Conservation (phyloP, 2,888 invertebrate genomes). For the Drosophila pegasa region DNA sequence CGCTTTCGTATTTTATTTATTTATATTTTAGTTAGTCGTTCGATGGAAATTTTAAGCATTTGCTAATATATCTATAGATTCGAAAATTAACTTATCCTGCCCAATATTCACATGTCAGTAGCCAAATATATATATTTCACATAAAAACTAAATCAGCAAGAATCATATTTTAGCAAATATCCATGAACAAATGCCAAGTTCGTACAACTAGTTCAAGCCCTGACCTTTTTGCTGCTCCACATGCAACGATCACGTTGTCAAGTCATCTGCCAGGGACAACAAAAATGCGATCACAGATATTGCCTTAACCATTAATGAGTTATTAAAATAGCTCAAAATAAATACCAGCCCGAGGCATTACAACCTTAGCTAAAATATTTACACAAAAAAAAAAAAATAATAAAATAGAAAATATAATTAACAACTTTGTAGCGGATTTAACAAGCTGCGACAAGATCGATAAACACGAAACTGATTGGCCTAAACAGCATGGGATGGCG, state of each 20-base stretch:
- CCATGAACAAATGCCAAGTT: not conserved
- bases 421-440: conserved; percentile 43
- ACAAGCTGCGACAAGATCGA: conserved; percentile 34
- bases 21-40: too few relatives aligned
- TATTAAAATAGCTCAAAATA: not conserved
- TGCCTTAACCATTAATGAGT: not conserved
- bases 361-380: conserved; percentile 5
- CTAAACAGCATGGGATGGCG: not conserved
- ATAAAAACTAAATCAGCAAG: too few relatives aligned
- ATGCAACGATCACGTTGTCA: not conserved
- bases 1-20: too few relatives aligned
- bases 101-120: too few relatives aligned
- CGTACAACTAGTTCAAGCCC: not conserved
- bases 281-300: not conserved
- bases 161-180: too few relatives aligned
- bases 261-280: not conserved
- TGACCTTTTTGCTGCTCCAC: not conserved
- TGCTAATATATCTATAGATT: too few relatives aligned
- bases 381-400: not conserved
- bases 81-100: too few relatives aligned
- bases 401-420: conserved; percentile 11
- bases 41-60: too few relatives aligned
- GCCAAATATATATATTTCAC: too few relatives aligned
- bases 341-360: not conserved
- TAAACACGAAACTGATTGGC: conserved; percentile 10